A percentile compares a stretch with the other conserved stretches of the same genome.
phyloP scores from a whole-genome alignment of 2,113 vertebrate species.

The Laterallus jamaicensis region DNA sequence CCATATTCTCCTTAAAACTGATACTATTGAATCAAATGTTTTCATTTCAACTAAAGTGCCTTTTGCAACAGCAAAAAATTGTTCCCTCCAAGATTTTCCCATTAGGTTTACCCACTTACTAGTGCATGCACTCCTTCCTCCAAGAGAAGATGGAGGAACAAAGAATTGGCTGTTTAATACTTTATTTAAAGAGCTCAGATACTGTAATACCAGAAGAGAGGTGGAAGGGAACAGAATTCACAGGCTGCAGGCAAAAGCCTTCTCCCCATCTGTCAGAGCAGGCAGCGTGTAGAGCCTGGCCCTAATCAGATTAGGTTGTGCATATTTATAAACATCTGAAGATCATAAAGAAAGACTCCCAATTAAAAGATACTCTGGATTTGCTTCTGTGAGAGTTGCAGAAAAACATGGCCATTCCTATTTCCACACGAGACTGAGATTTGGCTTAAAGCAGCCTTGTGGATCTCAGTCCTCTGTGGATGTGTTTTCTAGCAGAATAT shows the following conservation, averaged over 20 bases:
- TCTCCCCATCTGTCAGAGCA: slow-evolving; percentile 29
- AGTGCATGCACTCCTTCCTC: neutral
- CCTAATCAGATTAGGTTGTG: slow-evolving; percentile 57
- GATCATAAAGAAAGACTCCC: slow-evolving; percentile 54
- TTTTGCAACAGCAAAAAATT: neutral
- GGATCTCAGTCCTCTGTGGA: neutral
- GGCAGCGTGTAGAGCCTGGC: slow-evolving; percentile 52
- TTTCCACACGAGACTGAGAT: slow-evolving; percentile 19
- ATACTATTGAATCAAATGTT: neutral
- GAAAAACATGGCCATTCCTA: slow-evolving; percentile 18
- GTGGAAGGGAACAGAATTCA: neutral
- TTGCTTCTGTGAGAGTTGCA: slow-evolving; percentile 52
- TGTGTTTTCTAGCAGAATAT: neutral
- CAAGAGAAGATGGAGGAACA: neutral
- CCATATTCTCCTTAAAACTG: neutral
- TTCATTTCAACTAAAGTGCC: neutral
- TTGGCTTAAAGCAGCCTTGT: neutral
- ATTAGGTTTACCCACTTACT: neutral
- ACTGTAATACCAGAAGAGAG: neutral
- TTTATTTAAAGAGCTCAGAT: neutral
- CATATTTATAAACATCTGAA: slow-evolving; percentile 65
- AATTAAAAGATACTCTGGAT: slow-evolving; percentile 61
- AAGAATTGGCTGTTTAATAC: neutral
- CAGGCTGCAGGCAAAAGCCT: slow-evolving; percentile 42
- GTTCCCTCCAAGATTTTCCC: neutral